Conservation (phyloP, 2,888 invertebrate genomes). For the Lithophane ornitopus region DNA sequence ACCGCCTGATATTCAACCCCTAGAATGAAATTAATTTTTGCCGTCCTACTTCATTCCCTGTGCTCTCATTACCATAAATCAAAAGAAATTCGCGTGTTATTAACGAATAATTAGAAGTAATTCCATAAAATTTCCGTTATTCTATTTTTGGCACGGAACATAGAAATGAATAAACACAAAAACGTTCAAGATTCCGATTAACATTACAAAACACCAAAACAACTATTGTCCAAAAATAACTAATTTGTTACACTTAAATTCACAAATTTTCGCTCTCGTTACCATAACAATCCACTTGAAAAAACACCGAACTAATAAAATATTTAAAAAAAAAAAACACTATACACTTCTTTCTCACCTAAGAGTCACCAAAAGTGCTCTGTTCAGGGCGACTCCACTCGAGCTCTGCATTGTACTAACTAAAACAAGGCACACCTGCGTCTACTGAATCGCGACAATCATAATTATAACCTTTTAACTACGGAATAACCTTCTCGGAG, state of each 20-base stretch:
- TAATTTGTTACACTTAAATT: constrained; percentile 14
- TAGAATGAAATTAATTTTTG: background rate
- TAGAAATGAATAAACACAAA: constrained; percentile 4
- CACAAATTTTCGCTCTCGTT: background rate
- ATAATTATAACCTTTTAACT: constrained; percentile 72
- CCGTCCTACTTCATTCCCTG: background rate
- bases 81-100: background rate
- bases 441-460: constrained; percentile 74
- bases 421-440: constrained; percentile 77
- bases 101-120: background rate
- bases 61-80: background rate
- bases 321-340: background rate
- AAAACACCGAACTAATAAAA: background rate
- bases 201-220: constrained; percentile 27
- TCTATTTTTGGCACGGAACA: background rate
- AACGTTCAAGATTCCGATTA: background rate
- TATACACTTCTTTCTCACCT: constrained; percentile 74
- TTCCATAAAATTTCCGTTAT: background rate
- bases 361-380: constrained; percentile 80
- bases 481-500: constrained; percentile 78
- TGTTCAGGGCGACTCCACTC: constrained; percentile 84
- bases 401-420: constrained; percentile 86
- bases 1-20: background rate
- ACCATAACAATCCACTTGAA: background rate
- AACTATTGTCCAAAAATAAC: background rate